These are phyloP conservation scores for Halyomorpha halys DNA, from an alignment of 1,140 invertebrate species.

Conservation along the genomic window DNA sequence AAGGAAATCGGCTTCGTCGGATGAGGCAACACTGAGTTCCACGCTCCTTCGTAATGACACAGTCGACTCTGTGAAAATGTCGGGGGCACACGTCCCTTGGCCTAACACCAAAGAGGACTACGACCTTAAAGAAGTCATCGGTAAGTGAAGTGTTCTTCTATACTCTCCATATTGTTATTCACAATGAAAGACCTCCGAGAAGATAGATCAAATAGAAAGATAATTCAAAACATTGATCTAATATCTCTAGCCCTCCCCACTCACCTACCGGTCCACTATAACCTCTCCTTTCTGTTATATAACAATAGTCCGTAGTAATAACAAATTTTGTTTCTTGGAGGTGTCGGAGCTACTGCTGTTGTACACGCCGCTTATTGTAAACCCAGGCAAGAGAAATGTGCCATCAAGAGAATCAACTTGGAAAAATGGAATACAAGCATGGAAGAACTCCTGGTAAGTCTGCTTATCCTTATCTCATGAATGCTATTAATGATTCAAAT, in stretches of 20 bases:
- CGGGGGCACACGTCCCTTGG: constrained; percentile 49
- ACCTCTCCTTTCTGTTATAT: constrained; percentile 12
- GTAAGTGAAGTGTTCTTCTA: constrained; percentile 44
- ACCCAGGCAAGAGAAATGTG: constrained; percentile 88
- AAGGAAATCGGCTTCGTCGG: constrained; percentile 43
- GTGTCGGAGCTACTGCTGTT: constrained; percentile 91
- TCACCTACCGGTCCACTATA: background rate
- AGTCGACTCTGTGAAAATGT: constrained; percentile 12
- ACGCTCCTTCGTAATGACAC: constrained; percentile 12
- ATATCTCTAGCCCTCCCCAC: background rate
- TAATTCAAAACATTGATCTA: background rate
- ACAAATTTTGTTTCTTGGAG: constrained; percentile 38
- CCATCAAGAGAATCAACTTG: constrained; percentile 97
- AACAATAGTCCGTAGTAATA: background rate
- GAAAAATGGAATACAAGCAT: constrained; percentile 99
- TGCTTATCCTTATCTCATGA: background rate
- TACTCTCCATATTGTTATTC: background rate
- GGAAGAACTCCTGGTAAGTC: constrained; percentile 74
- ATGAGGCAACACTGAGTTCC: constrained; percentile 29
- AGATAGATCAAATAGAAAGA: background rate
- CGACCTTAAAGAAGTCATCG: constrained; percentile 88
- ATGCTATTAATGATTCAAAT: background rate
- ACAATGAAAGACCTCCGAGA: background rate
- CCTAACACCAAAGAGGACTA: constrained; percentile 89
- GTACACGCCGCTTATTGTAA: constrained; percentile 91